Evolutionary conservation across 2,113 vertebrate genomes (phyloP).

Genomic region (Nerophis ophidion): DNA sequence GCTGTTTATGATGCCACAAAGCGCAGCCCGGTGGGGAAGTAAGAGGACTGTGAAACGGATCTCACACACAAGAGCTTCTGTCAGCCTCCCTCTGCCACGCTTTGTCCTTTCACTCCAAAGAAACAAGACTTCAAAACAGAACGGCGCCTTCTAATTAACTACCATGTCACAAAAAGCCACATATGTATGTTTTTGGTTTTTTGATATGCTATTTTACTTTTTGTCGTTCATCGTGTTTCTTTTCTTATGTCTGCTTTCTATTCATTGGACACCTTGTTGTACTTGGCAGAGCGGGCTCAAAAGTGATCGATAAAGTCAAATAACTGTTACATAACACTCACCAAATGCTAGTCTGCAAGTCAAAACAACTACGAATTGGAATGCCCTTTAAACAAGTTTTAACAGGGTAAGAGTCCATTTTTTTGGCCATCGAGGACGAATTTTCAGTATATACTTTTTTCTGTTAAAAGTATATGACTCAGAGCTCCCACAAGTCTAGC

Average conservation of each 20-base stretch:
- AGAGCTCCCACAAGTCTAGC: too few relatives aligned
- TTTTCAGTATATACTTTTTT: too few relatives aligned
- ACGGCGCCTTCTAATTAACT: not conserved
- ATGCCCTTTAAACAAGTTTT: too few relatives aligned
- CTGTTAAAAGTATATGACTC: too few relatives aligned
- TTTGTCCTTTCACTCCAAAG: constrained; percentile 13
- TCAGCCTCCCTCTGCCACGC: constrained; percentile 27
- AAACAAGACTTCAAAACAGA: not conserved
- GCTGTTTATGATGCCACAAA: constrained; percentile 47
- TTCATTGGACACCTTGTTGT: constrained; percentile 1
- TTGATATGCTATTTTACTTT: not conserved
- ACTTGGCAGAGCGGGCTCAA: not conserved
- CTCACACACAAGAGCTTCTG: constrained; percentile 42
- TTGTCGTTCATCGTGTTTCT: not conserved
- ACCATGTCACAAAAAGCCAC: too few relatives aligned
- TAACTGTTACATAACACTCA: not conserved
- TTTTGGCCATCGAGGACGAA: too few relatives aligned
- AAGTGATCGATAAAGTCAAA: constrained; percentile 1
- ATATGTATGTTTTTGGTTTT: constrained; percentile 1
- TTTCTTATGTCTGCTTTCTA: not conserved
- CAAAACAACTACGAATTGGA: not conserved
- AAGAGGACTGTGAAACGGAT: constrained; percentile 45
- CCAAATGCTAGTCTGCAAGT: not conserved
- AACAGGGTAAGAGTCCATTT: too few relatives aligned
- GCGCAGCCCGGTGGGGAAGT: constrained; percentile 40